These are phyloP conservation scores for Dasysyrphus tricinctus DNA, from an alignment of 2,888 invertebrate species.

Conservation along the genomic window DNA sequence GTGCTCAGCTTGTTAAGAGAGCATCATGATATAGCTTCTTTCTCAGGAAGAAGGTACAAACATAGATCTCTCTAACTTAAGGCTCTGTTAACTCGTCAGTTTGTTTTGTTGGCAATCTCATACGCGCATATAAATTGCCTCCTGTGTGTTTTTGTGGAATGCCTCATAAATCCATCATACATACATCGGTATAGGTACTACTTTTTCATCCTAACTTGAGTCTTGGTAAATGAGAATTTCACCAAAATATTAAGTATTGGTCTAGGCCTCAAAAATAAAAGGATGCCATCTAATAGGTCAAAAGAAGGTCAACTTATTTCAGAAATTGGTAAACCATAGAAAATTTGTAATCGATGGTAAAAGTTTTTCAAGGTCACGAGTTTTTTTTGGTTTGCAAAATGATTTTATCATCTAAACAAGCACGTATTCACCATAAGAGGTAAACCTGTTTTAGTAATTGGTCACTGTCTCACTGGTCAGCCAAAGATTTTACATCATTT, in stretches of 20 bases:
- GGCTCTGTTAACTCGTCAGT: constrained; percentile 45
- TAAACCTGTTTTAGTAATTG: too few species aligned
- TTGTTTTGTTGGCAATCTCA: constrained; percentile 66
- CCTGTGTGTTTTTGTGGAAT: constrained; percentile 58
- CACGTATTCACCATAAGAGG: too few species aligned
- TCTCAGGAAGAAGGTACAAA: neutral
- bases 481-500: too few species aligned
- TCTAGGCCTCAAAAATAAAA: too few species aligned
- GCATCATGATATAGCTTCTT: neutral
- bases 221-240: constrained; percentile 28
- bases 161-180: constrained; percentile 72
- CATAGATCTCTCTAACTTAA: neutral
- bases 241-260: neutral
- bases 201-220: constrained; percentile 28
- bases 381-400: too few species aligned
- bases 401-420: too few species aligned
- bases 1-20: neutral
- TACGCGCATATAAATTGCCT: constrained; percentile 64
- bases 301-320: too few species aligned
- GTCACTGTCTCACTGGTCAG: too few species aligned
- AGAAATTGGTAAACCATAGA: too few species aligned
- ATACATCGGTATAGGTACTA: constrained; percentile 53
- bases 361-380: too few species aligned
- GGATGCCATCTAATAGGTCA: too few species aligned
- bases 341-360: too few species aligned